A percentile compares a stretch with the other conserved stretches of the same genome.
Conservation (phyloP, 1,140 invertebrate species). For the Dinothrombium tinctorium region DNA sequence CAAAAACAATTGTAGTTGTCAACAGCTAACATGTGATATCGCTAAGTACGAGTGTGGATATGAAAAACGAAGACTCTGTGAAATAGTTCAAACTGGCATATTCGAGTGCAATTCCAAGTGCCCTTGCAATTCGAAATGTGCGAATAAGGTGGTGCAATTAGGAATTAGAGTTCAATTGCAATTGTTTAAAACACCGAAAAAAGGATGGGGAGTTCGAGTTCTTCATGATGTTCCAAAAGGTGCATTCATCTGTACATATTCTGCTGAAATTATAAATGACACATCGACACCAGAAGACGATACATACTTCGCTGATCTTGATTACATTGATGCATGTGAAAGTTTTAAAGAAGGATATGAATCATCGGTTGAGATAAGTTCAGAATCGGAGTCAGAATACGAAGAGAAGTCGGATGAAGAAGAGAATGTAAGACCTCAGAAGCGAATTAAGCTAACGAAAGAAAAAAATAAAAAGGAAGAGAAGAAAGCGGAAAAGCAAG, state of each 20-base stretch:
- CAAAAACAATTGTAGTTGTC: constrained; percentile 21
- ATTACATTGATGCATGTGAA: constrained; percentile 41
- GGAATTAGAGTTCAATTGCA: constrained; percentile 23
- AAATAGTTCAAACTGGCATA: constrained; percentile 19
- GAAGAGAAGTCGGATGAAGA: background rate
- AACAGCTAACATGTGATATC: constrained; percentile 22
- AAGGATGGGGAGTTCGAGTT: constrained; percentile 75
- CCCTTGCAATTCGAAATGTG: constrained; percentile 38
- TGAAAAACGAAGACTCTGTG: constrained; percentile 31
- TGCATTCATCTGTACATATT: constrained; percentile 67
- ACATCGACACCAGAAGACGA: constrained; percentile 45
- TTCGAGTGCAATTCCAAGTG: constrained; percentile 81
- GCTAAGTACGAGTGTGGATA: constrained; percentile 44
- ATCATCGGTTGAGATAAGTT: background rate
- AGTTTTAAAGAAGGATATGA: constrained; percentile 3
- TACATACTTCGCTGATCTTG: constrained; percentile 53
- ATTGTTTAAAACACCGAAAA: constrained; percentile 6
- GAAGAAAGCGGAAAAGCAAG: background rate
- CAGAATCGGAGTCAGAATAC: background rate
- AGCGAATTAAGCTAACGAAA: background rate
- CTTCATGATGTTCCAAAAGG: constrained; percentile 40
- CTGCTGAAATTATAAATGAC: constrained; percentile 75
- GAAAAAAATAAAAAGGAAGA: background rate
- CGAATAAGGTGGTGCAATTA: constrained; percentile 64
- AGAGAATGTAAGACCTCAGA: too few species aligned